These are phyloP conservation scores for Haemorhous mexicanus DNA, from an alignment of 2,113 vertebrate genomes.

Conservation along the genomic window DNA sequence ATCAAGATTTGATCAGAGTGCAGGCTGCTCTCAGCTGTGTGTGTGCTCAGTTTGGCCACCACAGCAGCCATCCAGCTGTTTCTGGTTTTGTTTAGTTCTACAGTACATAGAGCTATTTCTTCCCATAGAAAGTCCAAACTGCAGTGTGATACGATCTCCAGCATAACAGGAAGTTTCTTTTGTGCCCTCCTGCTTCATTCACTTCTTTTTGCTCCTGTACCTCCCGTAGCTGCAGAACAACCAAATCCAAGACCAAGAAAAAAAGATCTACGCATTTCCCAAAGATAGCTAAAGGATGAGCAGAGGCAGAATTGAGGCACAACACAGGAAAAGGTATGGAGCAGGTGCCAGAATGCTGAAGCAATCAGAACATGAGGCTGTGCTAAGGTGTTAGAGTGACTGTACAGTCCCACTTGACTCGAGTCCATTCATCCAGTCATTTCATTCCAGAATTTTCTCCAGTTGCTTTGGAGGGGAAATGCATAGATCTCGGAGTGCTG, in stretches of 20 bases:
- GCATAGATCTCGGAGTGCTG: no score
- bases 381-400: not conserved
- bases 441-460: not conserved
- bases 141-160: not conserved
- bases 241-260: not conserved
- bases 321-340: not conserved
- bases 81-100: not conserved
- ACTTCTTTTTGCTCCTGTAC: not conserved
- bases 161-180: not conserved
- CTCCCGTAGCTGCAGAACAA: not conserved
- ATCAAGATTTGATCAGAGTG: not conserved
- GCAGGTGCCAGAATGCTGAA: not conserved
- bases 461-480: not conserved
- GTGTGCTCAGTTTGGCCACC: not conserved
- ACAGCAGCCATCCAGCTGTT: not conserved
- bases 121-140: not conserved
- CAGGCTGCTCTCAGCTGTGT: not conserved
- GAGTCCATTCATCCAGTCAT: not conserved
- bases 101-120: not conserved
- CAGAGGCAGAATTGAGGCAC: not conserved
- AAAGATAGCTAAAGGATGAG: not conserved
- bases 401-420: not conserved
- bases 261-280: rapidly evolving
- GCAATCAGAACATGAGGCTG: not conserved
- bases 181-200: not conserved